Conservation (phyloP, 2,888 invertebrate genomes). For the Tetragonisca angustula region DNA sequence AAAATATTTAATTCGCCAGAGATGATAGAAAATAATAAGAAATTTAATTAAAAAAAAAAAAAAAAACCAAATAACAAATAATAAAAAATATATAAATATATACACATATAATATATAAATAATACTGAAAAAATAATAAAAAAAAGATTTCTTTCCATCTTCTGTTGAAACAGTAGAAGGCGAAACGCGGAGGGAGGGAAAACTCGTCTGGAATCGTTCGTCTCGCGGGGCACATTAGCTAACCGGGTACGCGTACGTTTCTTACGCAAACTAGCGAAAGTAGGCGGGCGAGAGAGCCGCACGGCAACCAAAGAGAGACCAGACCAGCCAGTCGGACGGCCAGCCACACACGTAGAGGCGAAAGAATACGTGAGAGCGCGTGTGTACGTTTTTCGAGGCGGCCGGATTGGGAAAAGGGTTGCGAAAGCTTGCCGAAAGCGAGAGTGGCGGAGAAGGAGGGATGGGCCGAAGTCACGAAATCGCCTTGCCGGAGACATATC, state of each 20-base stretch:
- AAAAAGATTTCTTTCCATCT: neutral
- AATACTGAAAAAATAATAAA: no score
- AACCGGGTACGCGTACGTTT: constrained; percentile 78
- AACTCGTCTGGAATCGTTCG: constrained; percentile 46
- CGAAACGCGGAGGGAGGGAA: neutral
- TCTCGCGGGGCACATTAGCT: constrained; percentile 72
- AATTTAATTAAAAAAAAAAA: neutral
- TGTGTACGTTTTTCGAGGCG: constrained; percentile 59
- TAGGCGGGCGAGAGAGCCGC: constrained; percentile 74
- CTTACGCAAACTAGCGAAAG: constrained; percentile 84
- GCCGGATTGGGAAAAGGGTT: constrained; percentile 77
- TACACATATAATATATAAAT: no score
- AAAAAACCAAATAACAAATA: no score
- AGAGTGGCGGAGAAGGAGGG: constrained; percentile 60
- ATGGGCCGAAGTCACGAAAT: constrained; percentile 55
- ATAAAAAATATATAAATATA: no score
- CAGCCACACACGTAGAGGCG: constrained; percentile 49
- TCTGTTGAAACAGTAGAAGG: no score
- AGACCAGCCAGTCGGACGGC: constrained; percentile 24
- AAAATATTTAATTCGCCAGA: neutral
- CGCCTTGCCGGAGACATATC: constrained; percentile 53
- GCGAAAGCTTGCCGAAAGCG: constrained; percentile 76
- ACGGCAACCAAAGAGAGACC: constrained; percentile 46
- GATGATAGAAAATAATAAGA: neutral
- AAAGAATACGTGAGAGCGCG: constrained; percentile 58